These are phyloP conservation scores for Pseudochirops cupreus DNA, from an alignment of 2,797 vertebrate species.

Conservation along the genomic window DNA sequence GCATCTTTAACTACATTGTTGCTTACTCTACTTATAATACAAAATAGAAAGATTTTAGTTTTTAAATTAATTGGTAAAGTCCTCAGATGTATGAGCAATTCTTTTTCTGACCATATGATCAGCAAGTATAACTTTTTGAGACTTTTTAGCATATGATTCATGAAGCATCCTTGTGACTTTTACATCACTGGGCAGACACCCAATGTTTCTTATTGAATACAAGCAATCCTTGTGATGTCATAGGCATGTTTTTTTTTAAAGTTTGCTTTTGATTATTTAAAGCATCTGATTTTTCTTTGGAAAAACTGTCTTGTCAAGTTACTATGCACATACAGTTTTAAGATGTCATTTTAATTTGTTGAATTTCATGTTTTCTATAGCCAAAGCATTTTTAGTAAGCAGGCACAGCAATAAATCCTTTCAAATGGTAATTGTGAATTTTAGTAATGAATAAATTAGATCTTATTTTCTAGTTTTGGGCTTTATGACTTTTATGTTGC, in stretches of 20 bases:
- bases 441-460: not conserved
- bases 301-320: not conserved
- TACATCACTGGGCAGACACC: not conserved
- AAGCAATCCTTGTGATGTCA: not conserved
- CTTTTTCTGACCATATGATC: not conserved
- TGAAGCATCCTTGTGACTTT: not conserved
- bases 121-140: not conserved
- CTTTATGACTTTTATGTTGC: not conserved
- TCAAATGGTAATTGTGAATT: not conserved
- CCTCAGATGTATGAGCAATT: not conserved
- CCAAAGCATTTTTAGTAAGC: not conserved
- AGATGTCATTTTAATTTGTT: not conserved
- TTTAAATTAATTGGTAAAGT: not conserved
- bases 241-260: not conserved
- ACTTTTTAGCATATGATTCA: not conserved
- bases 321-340: not conserved
- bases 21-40: too few relatives aligned
- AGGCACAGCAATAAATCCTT: not conserved
- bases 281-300: not conserved
- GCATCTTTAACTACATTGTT: not conserved
- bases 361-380: not conserved
- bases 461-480: not conserved
- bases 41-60: not conserved
- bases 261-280: not conserved
- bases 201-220: not conserved